Conservation (phyloP, 2,113 vertebrate species). For the Sinosuthora webbiana region DNA sequence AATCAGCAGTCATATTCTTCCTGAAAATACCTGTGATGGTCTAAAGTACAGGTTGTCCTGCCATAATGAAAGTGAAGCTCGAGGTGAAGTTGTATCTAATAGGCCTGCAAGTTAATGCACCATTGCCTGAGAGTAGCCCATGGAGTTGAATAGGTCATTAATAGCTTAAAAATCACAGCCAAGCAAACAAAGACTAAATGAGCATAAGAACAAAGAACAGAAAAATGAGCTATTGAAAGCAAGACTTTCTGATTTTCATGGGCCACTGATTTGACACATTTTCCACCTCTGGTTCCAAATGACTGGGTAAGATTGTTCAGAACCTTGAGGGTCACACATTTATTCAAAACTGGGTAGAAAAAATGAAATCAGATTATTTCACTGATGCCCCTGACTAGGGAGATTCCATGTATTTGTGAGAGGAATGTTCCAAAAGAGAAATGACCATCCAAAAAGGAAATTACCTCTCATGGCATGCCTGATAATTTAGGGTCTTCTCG, state of each 20-base stretch:
- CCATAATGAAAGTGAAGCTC: not conserved
- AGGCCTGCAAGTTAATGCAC: not conserved
- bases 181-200: not conserved
- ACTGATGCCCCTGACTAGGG: not conserved
- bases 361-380: not conserved
- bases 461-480: not conserved
- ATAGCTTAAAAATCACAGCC: not conserved
- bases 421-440: not conserved
- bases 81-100: not conserved
- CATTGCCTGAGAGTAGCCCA: not conserved
- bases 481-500: conserved; percentile 42
- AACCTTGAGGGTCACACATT: not conserved
- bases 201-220: not conserved
- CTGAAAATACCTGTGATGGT: not conserved
- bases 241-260: not conserved
- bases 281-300: not conserved
- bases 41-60: not conserved
- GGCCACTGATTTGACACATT: not conserved
- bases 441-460: not conserved
- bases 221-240: not conserved
- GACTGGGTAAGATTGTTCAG: not conserved
- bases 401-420: not conserved
- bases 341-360: not conserved
- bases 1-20: not conserved
- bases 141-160: not conserved